Evolutionary conservation across 2,888 invertebrate species (phyloP).

Genomic region (Orthosia incerta): DNA sequence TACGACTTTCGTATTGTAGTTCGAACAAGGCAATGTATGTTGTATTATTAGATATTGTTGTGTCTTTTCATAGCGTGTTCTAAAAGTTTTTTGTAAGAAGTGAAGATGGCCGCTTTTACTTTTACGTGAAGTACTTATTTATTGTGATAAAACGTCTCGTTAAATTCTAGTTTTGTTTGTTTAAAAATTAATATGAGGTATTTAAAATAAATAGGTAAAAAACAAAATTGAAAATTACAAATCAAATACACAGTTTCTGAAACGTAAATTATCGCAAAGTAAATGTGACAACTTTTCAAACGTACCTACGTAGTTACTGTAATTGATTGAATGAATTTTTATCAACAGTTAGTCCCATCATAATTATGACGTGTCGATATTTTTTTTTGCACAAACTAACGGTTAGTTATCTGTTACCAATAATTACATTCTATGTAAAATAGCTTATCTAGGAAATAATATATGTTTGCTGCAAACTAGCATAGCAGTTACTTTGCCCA

Average conservation of each 20-base stretch:
- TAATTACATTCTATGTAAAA: not conserved
- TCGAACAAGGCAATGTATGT: constrained; percentile 15
- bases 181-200: not conserved
- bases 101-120: constrained; percentile 48
- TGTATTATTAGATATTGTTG: not conserved
- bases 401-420: not conserved
- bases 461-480: not conserved
- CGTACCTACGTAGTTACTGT: no score
- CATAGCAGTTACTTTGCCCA: no score
- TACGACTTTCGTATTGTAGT: accelerated
- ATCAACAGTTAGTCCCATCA: not conserved
- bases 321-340: no score
- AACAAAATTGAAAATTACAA: not conserved
- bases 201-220: not conserved
- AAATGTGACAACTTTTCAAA: not conserved
- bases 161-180: constrained; percentile 13
- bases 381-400: not conserved
- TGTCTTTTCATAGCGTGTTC: not conserved
- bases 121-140: constrained; percentile 4
- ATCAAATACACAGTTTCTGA: not conserved
- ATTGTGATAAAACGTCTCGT: not conserved
- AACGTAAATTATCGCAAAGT: not conserved
- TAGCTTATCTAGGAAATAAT: not conserved
- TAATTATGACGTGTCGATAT: not conserved
- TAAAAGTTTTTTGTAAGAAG: constrained; percentile 26